Evolutionary conservation across 2,888 invertebrate genomes (phyloP).

Genomic region (Agriotes lineatus): DNA sequence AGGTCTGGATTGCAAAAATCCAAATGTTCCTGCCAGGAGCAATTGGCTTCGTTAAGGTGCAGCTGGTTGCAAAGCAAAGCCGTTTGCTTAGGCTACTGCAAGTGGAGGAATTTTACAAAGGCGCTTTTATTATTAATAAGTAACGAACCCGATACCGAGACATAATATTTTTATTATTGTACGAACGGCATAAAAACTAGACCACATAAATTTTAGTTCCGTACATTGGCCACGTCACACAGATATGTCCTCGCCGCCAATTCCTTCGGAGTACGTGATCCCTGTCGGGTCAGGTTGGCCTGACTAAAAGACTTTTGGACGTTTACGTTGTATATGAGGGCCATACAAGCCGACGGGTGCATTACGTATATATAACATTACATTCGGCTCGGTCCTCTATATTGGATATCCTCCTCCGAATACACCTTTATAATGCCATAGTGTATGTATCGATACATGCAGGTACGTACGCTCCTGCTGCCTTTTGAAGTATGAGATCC

Average conservation of each 20-base stretch:
- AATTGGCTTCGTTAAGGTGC: no score
- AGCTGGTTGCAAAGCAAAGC: no score
- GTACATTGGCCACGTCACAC: constrained; percentile 61
- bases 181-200: constrained; percentile 54
- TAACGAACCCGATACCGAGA: constrained; percentile 29
- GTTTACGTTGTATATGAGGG: constrained; percentile 62
- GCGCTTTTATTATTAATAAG: constrained; percentile 25
- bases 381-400: constrained; percentile 54
- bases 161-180: constrained; percentile 50
- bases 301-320: constrained; percentile 59
- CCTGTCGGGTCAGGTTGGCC: constrained; percentile 55
- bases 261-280: constrained; percentile 61
- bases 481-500: constrained; percentile 57
- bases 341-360: constrained; percentile 57
- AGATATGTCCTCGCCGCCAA: constrained; percentile 60
- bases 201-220: constrained; percentile 61
- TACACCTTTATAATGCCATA: constrained; percentile 40
- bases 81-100: no score
- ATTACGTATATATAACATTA: constrained; percentile 60
- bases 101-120: constrained; percentile 15
- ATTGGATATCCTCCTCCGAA: constrained; percentile 53
- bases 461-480: constrained; percentile 51
- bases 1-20: no score
- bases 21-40: no score
- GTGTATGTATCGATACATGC: constrained; percentile 55